Evolutionary conservation across 1,140 invertebrate species (phyloP).

Genomic region (Papilio glaucus): DNA sequence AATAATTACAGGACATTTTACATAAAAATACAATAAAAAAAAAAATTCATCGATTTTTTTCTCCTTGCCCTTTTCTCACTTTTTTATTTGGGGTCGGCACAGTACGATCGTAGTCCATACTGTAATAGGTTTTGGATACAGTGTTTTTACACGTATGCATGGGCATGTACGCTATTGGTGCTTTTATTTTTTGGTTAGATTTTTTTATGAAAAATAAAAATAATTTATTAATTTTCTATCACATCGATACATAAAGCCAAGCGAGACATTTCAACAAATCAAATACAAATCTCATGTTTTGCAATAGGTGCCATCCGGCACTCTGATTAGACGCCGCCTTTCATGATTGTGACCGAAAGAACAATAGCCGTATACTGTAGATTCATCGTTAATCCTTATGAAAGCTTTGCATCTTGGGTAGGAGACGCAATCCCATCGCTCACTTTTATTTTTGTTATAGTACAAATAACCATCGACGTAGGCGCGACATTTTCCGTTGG

Average conservation of each 20-base stretch:
- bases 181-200: too few species aligned
- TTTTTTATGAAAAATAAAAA: too few species aligned
- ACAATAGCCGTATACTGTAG: background rate
- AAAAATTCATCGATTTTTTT: background rate
- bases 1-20: too few species aligned
- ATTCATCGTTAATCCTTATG: background rate
- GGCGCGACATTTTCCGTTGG: slow-evolving; percentile 42
- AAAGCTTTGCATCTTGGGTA: slow-evolving; percentile 46
- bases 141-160: too few species aligned
- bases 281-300: background rate
- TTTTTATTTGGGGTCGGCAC: too few species aligned
- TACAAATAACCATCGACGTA: slow-evolving; percentile 44
- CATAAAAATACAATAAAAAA: background rate
- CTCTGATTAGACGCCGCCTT: background rate
- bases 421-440: slow-evolving; percentile 46
- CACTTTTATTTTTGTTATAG: slow-evolving; percentile 49
- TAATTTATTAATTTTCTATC: too few species aligned
- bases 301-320: background rate
- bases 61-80: too few species aligned
- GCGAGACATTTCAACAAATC: too few species aligned
- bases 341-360: slow-evolving; percentile 4
- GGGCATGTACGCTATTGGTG: too few species aligned
- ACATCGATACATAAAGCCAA: too few species aligned
- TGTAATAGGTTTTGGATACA: too few species aligned
- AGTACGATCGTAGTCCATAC: too few species aligned